Evolutionary conservation across 2,888 invertebrate genomes (phyloP), one percentile per base, ranked within the genome.

Genomic region (Drosophila prolongata): DNA sequence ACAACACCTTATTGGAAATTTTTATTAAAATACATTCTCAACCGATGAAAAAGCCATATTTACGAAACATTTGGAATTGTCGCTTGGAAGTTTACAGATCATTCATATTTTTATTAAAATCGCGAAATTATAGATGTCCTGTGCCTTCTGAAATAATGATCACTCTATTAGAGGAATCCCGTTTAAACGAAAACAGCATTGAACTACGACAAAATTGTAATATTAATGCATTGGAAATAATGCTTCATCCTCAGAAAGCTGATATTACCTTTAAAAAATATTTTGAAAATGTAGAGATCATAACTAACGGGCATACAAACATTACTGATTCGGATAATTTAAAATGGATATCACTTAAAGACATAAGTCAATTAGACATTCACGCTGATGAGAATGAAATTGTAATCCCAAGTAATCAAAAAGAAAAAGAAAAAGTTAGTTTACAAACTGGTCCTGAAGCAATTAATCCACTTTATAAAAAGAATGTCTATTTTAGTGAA

Each of bases 201-300:
- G 42, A 52, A 46, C 24, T 56, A 10, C 50, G 55, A 6, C 10
- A 27, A 34, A 35, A 19, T 30, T 16, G 19, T 6, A 40, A 37
- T 5, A 30, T 53, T 11, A 27, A 60, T 16, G 6, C 16, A 1
- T 0, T 60, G 3, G 70, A 70, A 52, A 16, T 34, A 13, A 37
- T 43, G 9, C 37, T 70, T 6, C 70, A 70, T 53, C 55, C 60
- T 13, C 56, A 68, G 19, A 70, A 60, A 19, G 44, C 38, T 11
- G 27, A 43, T 52, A n/a, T 70, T 14, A 14, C n/a, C 6, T 52
- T 68, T 56, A 53, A 47, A 53, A 5, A 38, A 14, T 11, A 38
- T 11, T n/a, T 13, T 30, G 9, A 13, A 9, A 53, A 16, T 53
- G 27, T 40, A 13, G 30, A 10, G 9, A n/a, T 6, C 19, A 9